Base-by-base conservation (phyloP, 2,797 vertebrate species). In the Syndactyla subalaris region DNA sequence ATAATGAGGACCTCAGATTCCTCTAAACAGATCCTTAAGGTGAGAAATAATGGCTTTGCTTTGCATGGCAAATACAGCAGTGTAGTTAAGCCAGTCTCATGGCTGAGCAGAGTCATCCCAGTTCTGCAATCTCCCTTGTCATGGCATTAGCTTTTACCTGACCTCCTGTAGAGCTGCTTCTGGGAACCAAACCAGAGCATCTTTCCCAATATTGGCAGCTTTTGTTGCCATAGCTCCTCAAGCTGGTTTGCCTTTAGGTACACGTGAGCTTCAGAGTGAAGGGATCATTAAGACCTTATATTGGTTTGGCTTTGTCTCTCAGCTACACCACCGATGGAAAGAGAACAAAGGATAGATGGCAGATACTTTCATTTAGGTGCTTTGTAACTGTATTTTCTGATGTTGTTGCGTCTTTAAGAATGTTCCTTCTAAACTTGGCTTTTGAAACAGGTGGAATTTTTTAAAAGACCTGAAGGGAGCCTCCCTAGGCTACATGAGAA, bases 151-250 rank as follows among this genome's bases (percentile, higher is more conserved):
- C 32, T 70, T 48, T 30, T 76, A 27, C 12, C 15, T 24, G 82
- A 8, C 39, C 46, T 77, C 29, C 9, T 57, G 26, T 23, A 32
- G 67, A 70, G 66, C 54, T 78, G n/a, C 43, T 67, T 62, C 55
- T 54, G 14, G 49, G 21, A 84, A 16, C 29, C 14, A 43, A 55
- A 59, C 39, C 32, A 45, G 43, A 67, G 12, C 18, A n/a, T 29
- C 6, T 48, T 67, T 66, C 52, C 49, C 22, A 7, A 0, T 4
- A 19, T 4, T 3, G 1, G 14, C 32, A 52, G 26, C 36, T 67
- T 59, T 74, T 71, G 29, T 59, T 55, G 54, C 62, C 5, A 0
- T 55, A 4, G 34, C 21, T 70, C 7, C 45, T 71, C 0, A 0
- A 51, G 21, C 27, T 74, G 59, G 7, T 65, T 85, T 5, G 1